Conservation (phyloP, 2,113 vertebrate species). For the Gopherus evgoodei region DNA sequence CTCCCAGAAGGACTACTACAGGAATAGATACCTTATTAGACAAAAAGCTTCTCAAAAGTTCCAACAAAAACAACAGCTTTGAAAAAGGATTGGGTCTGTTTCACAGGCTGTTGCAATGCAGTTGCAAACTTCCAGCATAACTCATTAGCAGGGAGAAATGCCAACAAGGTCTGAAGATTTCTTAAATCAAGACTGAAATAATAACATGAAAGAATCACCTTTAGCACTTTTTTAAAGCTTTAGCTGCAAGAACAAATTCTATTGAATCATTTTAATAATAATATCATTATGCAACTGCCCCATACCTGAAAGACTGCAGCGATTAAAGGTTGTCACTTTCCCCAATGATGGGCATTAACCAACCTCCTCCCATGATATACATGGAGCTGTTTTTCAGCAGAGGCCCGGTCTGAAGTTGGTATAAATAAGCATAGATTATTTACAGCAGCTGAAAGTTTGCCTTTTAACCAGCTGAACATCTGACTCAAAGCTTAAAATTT, state of each 20-base stretch:
- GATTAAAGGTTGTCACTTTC: background rate
- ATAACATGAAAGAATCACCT: background rate
- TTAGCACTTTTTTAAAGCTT: background rate
- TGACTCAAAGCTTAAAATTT: background rate
- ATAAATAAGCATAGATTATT: background rate
- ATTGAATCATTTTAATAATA: background rate
- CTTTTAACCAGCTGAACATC: background rate
- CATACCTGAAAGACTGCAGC: background rate
- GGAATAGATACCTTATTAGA: constrained; percentile 31
- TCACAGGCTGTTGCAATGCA: background rate
- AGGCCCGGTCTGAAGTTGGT: background rate
- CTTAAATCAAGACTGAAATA: background rate
- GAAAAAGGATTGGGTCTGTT: background rate
- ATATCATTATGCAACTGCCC: background rate
- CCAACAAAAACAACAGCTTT: background rate
- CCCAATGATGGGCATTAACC: background rate
- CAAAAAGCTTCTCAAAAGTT: constrained; percentile 2
- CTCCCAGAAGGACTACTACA: background rate
- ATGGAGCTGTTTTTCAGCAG: background rate
- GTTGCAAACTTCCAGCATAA: background rate
- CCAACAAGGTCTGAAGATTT: background rate
- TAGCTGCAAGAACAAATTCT: background rate
- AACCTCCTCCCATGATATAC: background rate
- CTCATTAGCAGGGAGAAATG: background rate
- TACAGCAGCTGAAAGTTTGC: background rate